Evolutionary conservation across 2,797 vertebrate genomes (phyloP).

Genomic region (Coregonus suidteri): DNA sequence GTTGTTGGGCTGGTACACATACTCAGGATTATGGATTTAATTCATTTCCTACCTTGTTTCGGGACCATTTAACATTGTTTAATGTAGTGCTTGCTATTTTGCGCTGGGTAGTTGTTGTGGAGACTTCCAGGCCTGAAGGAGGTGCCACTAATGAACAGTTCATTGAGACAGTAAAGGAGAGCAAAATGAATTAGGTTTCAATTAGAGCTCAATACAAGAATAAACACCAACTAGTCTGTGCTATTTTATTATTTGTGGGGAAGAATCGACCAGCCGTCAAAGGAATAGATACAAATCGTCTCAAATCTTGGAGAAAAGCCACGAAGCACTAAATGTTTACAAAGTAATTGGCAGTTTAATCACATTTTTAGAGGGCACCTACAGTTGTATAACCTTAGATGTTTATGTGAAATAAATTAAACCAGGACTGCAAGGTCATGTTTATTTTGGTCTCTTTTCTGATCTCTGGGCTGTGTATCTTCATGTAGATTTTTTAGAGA

Average conservation of each 20-base stretch:
- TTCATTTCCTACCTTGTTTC: background rate
- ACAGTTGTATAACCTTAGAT: conserved; percentile 11
- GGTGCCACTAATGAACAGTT: conserved; percentile 47
- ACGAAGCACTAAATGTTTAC: conserved; percentile 13
- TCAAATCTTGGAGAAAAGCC: conserved; percentile 44
- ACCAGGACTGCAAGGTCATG: background rate
- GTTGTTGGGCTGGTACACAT: background rate
- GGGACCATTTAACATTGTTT: background rate
- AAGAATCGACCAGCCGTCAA: conserved; percentile 57
- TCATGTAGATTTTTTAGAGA: background rate
- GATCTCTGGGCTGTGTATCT: background rate
- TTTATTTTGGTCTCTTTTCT: background rate
- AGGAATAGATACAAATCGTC: conserved; percentile 57
- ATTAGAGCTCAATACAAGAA: conserved; percentile 56
- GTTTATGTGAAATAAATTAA: conserved; percentile 4
- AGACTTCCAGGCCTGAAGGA: conserved; percentile 13
- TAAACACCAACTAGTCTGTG: conserved; percentile 31
- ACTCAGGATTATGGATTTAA: background rate
- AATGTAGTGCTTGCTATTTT: background rate
- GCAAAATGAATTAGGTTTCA: conserved; percentile 60
- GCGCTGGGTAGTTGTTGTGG: conserved; percentile 12
- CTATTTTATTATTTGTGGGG: conserved; percentile 53
- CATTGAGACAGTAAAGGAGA: conserved; percentile 39
- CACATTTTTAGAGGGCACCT: conserved; percentile 22
- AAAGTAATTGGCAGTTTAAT: conserved; percentile 25